These are phyloP conservation scores for Siderastrea siderea DNA, from an alignment of 92 coral and sea anemone species.

Conservation along the genomic window DNA sequence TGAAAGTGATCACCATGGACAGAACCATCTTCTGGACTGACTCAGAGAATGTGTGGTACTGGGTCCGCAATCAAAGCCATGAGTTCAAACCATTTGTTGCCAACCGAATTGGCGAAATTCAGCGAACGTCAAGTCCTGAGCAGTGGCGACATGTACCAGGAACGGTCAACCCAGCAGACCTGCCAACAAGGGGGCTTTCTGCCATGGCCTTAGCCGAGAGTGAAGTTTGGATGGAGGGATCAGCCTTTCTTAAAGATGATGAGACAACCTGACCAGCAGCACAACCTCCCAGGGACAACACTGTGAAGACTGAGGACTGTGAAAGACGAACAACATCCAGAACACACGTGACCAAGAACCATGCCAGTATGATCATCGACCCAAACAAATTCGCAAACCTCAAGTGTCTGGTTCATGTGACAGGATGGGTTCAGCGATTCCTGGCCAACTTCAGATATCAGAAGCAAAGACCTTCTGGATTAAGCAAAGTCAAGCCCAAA, in stretches of 20 bases:
- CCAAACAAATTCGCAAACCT: conserved; percentile 38
- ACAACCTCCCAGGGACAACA: background rate
- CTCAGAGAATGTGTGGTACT: conserved; percentile 54
- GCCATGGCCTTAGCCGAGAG: conserved; percentile 33
- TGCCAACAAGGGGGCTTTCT: conserved; percentile 32
- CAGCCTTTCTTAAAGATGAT: too few relatives aligned
- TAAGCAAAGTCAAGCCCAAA: too few relatives aligned
- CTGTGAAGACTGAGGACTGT: background rate
- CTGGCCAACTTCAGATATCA: too few relatives aligned
- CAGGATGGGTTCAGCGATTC: conserved; percentile 32
- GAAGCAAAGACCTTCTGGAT: too few relatives aligned
- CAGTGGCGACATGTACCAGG: conserved; percentile 59
- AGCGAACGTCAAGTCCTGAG: conserved; percentile 53
- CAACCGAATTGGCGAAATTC: conserved; percentile 62
- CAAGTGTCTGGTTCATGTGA: conserved; percentile 31
- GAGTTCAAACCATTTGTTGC: conserved; percentile 45
- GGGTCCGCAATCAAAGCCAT: conserved; percentile 62
- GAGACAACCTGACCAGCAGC: background rate
- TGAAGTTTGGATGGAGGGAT: conserved; percentile 30
- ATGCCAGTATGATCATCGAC: conserved; percentile 4
- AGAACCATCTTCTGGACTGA: conserved; percentile 52
- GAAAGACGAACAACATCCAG: background rate
- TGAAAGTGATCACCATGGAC: conserved; percentile 17
- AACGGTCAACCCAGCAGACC: conserved; percentile 43
- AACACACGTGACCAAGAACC: too few relatives aligned